Conservation (phyloP, 92 coral and sea anemone genomes). For the Paragorgia papillata region DNA sequence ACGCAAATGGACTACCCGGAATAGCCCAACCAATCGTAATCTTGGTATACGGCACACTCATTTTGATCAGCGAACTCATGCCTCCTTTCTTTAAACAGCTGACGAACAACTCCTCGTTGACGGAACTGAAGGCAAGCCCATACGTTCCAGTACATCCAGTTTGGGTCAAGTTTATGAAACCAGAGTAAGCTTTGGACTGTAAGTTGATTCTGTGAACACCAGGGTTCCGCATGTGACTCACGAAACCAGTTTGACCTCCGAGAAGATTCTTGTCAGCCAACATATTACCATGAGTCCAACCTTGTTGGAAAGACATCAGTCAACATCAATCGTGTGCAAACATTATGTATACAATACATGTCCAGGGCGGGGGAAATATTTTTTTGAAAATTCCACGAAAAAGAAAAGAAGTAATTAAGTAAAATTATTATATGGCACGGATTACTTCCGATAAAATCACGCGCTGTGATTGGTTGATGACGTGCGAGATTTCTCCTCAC, state of each 20-base stretch:
- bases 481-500: too few relatives aligned
- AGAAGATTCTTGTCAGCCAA: slow-evolving; percentile 40
- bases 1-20: slow-evolving; percentile 49
- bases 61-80: neutral
- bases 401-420: too few relatives aligned
- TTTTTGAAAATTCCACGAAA: too few relatives aligned
- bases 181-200: slow-evolving; percentile 31
- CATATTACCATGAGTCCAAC: slow-evolving; percentile 62
- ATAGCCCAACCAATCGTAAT: slow-evolving; percentile 22
- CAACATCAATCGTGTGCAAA: too few relatives aligned
- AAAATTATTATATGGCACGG: too few relatives aligned
- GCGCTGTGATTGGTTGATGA: too few relatives aligned
- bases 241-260: slow-evolving; percentile 52
- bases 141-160: slow-evolving; percentile 54
- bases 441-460: too few relatives aligned
- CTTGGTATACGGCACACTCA: slow-evolving; percentile 4
- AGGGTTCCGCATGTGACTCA: slow-evolving; percentile 59
- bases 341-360: too few relatives aligned
- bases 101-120: slow-evolving; percentile 45
- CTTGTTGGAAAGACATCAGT: slow-evolving; percentile 13
- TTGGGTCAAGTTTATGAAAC: slow-evolving; percentile 35
- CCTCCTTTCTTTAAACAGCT: slow-evolving; percentile 5
- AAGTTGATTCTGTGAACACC: slow-evolving; percentile 55
- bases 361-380: too few relatives aligned
- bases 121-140: slow-evolving; percentile 50